Percentiles rank a stretch among this genome's conserved stretches.
Conservation (phyloP, 2,797 vertebrate species). For the Melanogrammus aeglefinus region DNA sequence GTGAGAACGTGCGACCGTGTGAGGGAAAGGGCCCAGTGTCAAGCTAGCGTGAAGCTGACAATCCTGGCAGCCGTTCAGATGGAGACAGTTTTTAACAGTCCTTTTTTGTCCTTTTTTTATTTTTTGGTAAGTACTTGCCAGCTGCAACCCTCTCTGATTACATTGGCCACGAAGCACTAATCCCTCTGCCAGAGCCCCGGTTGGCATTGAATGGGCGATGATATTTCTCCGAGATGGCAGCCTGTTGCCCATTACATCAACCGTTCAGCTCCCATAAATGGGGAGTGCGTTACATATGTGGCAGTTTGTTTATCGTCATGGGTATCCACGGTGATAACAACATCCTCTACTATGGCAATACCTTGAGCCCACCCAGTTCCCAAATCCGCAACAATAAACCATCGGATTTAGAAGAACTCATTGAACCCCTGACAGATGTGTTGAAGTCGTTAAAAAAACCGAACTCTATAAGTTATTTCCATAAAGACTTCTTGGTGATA, state of each 20-base stretch:
- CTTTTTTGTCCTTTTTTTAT: constrained; percentile 39
- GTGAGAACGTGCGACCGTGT: constrained; percentile 39
- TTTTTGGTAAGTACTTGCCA: constrained; percentile 40
- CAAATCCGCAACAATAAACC: constrained; percentile 40
- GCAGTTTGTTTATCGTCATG: not conserved
- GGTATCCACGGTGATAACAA: constrained; percentile 39
- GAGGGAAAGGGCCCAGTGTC: constrained; percentile 54
- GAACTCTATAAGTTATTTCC: not conserved
- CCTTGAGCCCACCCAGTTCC: constrained; percentile 34
- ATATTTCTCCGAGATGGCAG: constrained; percentile 27
- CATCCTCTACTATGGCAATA: constrained; percentile 54
- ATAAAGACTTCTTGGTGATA: too few species aligned
- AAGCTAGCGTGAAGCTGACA: constrained; percentile 39
- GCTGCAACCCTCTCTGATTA: constrained; percentile 42
- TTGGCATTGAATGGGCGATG: constrained; percentile 43
- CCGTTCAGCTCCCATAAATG: constrained; percentile 7
- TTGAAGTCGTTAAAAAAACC: not conserved
- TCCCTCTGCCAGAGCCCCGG: constrained; percentile 35
- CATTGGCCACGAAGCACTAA: constrained; percentile 34
- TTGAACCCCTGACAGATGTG: constrained; percentile 18
- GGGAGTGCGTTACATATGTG: not conserved
- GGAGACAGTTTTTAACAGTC: constrained; percentile 48
- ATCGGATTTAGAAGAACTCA: constrained; percentile 25
- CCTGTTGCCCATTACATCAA: constrained; percentile 5
- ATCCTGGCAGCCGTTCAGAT: constrained; percentile 40